Evolutionary conservation across 2,888 invertebrate species (phyloP).

Genomic region (Chrysolina oricalcia): DNA sequence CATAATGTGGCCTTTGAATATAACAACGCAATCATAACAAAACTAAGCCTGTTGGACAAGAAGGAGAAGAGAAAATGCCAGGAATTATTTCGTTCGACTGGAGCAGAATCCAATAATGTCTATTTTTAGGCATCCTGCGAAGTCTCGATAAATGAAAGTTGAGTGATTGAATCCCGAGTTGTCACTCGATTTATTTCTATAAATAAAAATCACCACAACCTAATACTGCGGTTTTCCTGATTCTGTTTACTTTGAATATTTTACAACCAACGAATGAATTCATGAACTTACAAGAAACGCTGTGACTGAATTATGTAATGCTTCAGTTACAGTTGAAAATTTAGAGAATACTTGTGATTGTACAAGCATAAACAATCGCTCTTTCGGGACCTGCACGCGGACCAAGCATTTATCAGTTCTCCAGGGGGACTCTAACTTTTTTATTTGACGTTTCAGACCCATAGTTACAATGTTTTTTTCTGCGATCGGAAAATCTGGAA

Average conservation of each 20-base stretch:
- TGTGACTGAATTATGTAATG: too few species aligned
- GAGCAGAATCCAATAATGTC: not conserved
- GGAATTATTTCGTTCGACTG: not conserved
- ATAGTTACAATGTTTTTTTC: too few species aligned
- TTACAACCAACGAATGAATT: too few species aligned
- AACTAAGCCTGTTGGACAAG: not conserved
- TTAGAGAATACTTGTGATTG: too few species aligned
- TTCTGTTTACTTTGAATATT: not conserved
- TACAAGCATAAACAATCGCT: too few species aligned
- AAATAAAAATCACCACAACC: not conserved
- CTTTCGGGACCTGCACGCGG: too few species aligned
- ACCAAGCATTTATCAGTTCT: too few species aligned
- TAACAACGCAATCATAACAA: not conserved
- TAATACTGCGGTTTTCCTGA: not conserved
- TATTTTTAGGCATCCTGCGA: not conserved
- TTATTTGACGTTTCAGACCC: too few species aligned
- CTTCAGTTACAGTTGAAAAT: too few species aligned
- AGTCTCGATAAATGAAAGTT: not conserved
- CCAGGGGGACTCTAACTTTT: too few species aligned
- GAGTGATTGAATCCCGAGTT: not conserved
- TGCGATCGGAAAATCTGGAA: too few species aligned
- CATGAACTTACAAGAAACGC: too few species aligned
- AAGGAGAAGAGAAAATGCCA: not conserved
- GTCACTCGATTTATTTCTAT: not conserved
- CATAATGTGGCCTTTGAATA: not conserved